These are phyloP conservation scores for Limnephilus rhombicus DNA, from an alignment of 2,888 invertebrate species.

Conservation along the genomic window DNA sequence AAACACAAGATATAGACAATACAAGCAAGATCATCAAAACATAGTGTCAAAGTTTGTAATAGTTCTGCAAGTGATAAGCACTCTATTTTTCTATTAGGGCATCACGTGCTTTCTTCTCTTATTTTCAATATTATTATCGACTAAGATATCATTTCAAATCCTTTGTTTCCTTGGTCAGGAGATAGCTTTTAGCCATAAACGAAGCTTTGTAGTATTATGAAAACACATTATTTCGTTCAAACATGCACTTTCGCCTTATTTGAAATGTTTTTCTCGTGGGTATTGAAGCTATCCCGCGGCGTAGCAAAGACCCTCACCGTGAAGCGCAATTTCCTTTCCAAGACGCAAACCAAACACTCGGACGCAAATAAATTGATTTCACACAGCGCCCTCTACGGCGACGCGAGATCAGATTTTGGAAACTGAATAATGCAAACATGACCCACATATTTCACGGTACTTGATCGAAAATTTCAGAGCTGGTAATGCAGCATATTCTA, in stretches of 20 bases:
- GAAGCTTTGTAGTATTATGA: neutral
- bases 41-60: neutral
- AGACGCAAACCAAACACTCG: neutral
- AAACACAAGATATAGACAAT: neutral
- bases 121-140: neutral
- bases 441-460: neutral
- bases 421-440: conserved; percentile 23
- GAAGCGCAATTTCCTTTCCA: conserved; percentile 11
- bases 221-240: neutral
- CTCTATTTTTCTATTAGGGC: neutral
- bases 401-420: conserved; percentile 6
- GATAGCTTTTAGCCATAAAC: neutral
- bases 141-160: neutral
- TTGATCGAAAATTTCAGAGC: neutral
- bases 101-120: neutral
- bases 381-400: conserved; percentile 3
- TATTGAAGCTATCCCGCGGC: neutral
- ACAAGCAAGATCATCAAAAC: neutral
- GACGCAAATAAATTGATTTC: conserved; percentile 22
- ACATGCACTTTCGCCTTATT: neutral
- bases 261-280: neutral
- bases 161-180: neutral
- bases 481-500: neutral
- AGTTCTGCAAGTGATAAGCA: neutral
- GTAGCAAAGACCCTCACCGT: neutral